A percentile compares a stretch with the other conserved stretches of the same genome.
Conservation (phyloP, 2,797 vertebrate species). For the Lindbergichthys nudifrons region DNA sequence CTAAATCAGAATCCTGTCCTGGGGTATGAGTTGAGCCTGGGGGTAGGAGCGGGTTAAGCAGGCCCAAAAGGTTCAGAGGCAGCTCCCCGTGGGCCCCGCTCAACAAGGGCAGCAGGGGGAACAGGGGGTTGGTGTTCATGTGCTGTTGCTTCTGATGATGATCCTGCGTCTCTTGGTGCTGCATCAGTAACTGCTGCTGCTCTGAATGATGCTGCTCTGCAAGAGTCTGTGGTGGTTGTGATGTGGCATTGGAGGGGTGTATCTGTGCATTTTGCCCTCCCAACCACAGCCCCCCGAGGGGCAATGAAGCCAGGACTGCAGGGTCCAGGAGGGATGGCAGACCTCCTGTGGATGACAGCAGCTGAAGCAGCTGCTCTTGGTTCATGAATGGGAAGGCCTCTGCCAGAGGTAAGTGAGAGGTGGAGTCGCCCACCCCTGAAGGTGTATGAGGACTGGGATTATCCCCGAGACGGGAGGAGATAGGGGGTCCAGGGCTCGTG, state of each 20-base stretch:
- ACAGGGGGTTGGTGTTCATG: constrained; percentile 76
- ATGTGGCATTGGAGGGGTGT: constrained; percentile 48
- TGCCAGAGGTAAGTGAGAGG: constrained; percentile 78
- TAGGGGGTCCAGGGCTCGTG: constrained; percentile 70
- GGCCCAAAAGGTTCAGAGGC: constrained; percentile 83
- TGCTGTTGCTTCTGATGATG: constrained; percentile 83
- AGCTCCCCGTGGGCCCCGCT: constrained; percentile 84
- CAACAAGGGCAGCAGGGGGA: constrained; percentile 83
- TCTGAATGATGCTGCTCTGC: constrained; percentile 71
- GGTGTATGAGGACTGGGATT: constrained; percentile 57
- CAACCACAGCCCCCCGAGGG: constrained; percentile 80
- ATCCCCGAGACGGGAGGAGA: constrained; percentile 62
- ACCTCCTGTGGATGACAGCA: constrained; percentile 85
- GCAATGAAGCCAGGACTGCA: constrained; percentile 81
- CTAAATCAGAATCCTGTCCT: constrained; percentile 82
- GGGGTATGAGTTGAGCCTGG: constrained; percentile 79
- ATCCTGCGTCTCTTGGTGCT: constrained; percentile 72
- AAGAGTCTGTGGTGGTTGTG: constrained; percentile 63
- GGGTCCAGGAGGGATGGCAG: constrained; percentile 86
- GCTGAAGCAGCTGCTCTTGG: constrained; percentile 91
- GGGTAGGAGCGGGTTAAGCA: constrained; percentile 85
- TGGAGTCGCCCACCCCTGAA: constrained; percentile 66
- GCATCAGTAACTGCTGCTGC: constrained; percentile 68
- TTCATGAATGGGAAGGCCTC: constrained; percentile 92
- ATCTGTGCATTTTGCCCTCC: constrained; percentile 78